Conservation (phyloP, 2,888 invertebrate genomes). For the Cryptus armator region DNA sequence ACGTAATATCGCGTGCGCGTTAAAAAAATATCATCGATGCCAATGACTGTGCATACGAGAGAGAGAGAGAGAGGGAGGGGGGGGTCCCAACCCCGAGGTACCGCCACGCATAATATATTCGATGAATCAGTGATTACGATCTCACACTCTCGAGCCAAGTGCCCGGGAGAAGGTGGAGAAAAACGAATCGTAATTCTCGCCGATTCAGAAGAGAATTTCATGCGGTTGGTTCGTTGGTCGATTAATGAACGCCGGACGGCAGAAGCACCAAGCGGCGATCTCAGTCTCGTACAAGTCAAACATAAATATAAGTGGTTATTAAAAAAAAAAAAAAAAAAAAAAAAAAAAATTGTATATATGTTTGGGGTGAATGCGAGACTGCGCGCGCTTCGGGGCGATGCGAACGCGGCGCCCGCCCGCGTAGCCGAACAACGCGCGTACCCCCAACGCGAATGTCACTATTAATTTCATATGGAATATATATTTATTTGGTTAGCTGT, state of each 20-base stretch:
- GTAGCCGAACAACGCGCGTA: slow-evolving; percentile 46
- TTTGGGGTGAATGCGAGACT: not conserved
- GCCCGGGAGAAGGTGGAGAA: not conserved
- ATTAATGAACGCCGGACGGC: slow-evolving; percentile 34
- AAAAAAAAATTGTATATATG: not conserved
- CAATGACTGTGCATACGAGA: slow-evolving; percentile 3
- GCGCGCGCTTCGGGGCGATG: not conserved
- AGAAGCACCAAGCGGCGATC: not conserved
- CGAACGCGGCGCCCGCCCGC: slow-evolving; percentile 36
- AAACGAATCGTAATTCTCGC: slow-evolving; percentile 33
- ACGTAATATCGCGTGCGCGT: slow-evolving; percentile 58
- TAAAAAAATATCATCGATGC: slow-evolving; percentile 40
- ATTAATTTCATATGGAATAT: slow-evolving; percentile 55
- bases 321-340: slow-evolving; percentile 2
- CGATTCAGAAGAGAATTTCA: slow-evolving; percentile 25
- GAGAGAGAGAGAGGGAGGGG: no score
- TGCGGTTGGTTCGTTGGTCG: slow-evolving; percentile 13
- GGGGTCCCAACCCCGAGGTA: not conserved
- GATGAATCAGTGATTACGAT: slow-evolving; percentile 15
- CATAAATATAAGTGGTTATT: not conserved
- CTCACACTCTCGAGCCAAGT: not conserved
- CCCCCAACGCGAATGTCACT: slow-evolving; percentile 39
- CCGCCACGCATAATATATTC: not conserved
- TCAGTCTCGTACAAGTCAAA: not conserved
- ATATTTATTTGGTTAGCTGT: slow-evolving; percentile 26